phyloP scores from a whole-genome alignment of 2,113 vertebrate genomes.

The Ranitomeya variabilis region DNA sequence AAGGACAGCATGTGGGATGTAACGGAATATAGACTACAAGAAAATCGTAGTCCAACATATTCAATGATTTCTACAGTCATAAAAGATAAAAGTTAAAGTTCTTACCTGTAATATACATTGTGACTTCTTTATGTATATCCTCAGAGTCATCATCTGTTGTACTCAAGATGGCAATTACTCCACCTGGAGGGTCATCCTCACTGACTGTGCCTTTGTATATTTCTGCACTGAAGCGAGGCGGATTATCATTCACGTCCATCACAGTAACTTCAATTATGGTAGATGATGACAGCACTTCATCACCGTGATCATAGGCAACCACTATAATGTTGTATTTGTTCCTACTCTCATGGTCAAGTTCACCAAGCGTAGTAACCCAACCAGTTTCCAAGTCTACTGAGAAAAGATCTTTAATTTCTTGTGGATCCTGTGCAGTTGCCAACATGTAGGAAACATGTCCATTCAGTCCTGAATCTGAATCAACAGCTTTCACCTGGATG shows the following conservation, averaged over 20 bases:
- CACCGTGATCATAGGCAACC: slow-evolving; percentile 86
- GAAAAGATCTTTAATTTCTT: slow-evolving; percentile 82
- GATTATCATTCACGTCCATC: slow-evolving; percentile 92
- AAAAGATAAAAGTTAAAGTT: neutral
- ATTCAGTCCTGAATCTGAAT: slow-evolving; percentile 88
- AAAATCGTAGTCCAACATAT: neutral
- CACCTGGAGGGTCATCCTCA: slow-evolving; percentile 89
- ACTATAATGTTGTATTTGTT: slow-evolving; percentile 78
- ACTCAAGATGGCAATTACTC: slow-evolving; percentile 92
- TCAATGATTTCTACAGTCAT: neutral
- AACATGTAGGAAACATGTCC: slow-evolving; percentile 88
- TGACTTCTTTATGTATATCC: slow-evolving; percentile 87
- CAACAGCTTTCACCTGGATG: slow-evolving; percentile 88
- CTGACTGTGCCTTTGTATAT: slow-evolving; percentile 98
- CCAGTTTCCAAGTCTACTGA: slow-evolving; percentile 86
- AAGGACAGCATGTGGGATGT: neutral
- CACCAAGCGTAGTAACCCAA: slow-evolving; percentile 93
- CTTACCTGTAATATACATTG: slow-evolving; percentile 89
- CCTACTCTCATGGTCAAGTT: slow-evolving; percentile 85
- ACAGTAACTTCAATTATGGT: slow-evolving; percentile 85
- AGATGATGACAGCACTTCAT: slow-evolving; percentile 80
- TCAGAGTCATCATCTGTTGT: slow-evolving; percentile 90
- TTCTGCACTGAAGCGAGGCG: slow-evolving; percentile 92
- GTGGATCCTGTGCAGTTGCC: slow-evolving; percentile 76
- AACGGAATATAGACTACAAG: neutral